Evolutionary conservation across 2,797 vertebrate species (phyloP).

Genomic region (Bovichtus diacanthus): DNA sequence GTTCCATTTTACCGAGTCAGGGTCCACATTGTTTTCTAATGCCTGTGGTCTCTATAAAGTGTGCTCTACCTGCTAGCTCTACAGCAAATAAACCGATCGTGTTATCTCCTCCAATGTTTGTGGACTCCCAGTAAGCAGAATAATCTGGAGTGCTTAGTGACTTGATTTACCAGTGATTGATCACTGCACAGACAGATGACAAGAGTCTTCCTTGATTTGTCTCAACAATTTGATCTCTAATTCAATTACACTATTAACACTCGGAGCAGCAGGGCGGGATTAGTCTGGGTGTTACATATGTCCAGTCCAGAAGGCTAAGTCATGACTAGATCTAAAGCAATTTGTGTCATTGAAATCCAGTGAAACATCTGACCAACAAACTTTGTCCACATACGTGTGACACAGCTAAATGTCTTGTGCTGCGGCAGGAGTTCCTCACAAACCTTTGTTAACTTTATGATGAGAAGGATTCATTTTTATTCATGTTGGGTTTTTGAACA

Average conservation of each 20-base stretch:
- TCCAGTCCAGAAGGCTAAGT: conserved; percentile 75
- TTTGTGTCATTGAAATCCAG: conserved; percentile 79
- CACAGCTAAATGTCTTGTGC: conserved; percentile 1
- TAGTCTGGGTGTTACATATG: conserved; percentile 71
- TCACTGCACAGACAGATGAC: conserved; percentile 45
- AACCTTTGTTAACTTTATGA: background rate
- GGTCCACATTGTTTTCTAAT: background rate
- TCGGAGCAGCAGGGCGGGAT: conserved; percentile 72
- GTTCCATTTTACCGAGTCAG: background rate
- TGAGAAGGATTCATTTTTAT: background rate
- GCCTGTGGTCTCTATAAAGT: background rate
- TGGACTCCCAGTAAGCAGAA: conserved; percentile 26
- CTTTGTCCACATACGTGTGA: conserved; percentile 5
- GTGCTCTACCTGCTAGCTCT: background rate
- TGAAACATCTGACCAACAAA: conserved; percentile 39
- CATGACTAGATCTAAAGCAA: conserved; percentile 75
- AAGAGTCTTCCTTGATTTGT: conserved; percentile 62
- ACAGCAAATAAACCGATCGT: conserved; percentile 6
- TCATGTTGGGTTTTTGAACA: background rate
- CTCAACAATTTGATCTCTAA: conserved; percentile 73
- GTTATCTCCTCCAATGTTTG: conserved; percentile 12
- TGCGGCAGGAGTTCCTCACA: background rate
- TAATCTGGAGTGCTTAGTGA: conserved; percentile 34
- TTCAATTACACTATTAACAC: conserved; percentile 79
- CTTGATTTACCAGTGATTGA: conserved; percentile 59